These are phyloP conservation scores for Perizoma affinitatum DNA, from an alignment of 2,888 invertebrate species.

Conservation along the genomic window DNA sequence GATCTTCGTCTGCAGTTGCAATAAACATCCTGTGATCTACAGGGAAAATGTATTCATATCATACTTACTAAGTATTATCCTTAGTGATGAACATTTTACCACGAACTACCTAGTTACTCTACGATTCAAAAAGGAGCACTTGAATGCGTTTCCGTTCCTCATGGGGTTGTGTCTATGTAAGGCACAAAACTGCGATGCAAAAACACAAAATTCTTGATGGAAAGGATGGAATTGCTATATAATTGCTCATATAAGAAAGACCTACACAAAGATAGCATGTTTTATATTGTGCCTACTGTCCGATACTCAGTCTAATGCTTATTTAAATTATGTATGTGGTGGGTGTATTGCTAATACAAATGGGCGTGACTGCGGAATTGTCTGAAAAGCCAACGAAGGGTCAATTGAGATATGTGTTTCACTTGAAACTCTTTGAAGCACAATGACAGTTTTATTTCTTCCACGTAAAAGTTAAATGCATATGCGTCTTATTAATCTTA, in stretches of 20 bases:
- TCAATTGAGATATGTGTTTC: slow-evolving; percentile 32
- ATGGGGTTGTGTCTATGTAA: too few species aligned
- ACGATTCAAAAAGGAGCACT: too few species aligned
- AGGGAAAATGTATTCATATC: slow-evolving; percentile 7
- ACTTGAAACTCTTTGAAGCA: slow-evolving; percentile 21
- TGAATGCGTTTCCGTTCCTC: too few species aligned
- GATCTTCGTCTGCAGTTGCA: slow-evolving; percentile 54
- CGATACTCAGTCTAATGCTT: neutral
- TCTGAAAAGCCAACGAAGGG: slow-evolving; percentile 22
- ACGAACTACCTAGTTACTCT: too few species aligned
- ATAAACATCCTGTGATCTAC: neutral
- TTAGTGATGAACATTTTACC: slow-evolving; percentile 1
- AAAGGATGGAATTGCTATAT: too few species aligned
- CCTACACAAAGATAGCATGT: too few species aligned
- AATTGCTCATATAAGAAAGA: too few species aligned
- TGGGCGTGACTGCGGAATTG: slow-evolving; percentile 31
- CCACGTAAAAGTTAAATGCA: slow-evolving; percentile 18
- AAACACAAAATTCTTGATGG: too few species aligned
- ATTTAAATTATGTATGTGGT: slow-evolving; percentile 12
- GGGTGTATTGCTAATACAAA: neutral
- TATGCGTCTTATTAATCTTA: too few species aligned
- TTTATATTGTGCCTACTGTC: too few species aligned
- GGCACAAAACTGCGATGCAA: too few species aligned
- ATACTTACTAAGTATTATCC: slow-evolving; percentile 10
- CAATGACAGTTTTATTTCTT: slow-evolving; percentile 13